A percentile compares a stretch with the other conserved stretches of the same genome.
phyloP scores from a whole-genome alignment of 2,113 vertebrate genomes.

The Megaceryle torquata region DNA sequence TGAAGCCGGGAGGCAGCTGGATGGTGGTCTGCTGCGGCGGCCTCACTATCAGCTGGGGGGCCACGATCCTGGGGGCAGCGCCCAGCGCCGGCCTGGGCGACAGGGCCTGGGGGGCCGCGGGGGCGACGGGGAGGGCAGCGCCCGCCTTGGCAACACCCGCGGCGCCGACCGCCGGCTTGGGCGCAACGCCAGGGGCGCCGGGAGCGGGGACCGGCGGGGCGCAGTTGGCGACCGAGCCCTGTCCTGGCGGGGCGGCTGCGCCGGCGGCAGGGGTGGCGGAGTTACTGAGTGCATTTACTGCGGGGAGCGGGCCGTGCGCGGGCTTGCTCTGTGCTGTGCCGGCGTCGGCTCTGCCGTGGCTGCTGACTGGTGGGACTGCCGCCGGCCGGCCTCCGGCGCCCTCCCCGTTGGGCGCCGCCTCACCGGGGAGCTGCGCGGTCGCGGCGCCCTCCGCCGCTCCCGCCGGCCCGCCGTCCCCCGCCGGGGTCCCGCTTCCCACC shows the following conservation, averaged over 20 bases:
- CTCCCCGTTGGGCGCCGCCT: constrained; percentile 78
- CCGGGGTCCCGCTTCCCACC: constrained; percentile 10
- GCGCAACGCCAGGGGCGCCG: constrained; percentile 21
- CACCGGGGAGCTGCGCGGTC: constrained; percentile 72
- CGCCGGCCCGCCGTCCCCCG: constrained; percentile 50
- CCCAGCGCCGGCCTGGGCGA: constrained; percentile 72
- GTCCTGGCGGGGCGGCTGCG: constrained; percentile 36
- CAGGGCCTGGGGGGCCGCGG: constrained; percentile 65
- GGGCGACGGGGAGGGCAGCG: constrained; percentile 44
- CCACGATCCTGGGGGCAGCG: constrained; percentile 77
- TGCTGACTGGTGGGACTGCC: constrained; percentile 41
- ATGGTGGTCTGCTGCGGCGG: constrained; percentile 86
- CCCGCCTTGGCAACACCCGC: constrained; percentile 65
- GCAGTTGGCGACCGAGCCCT: constrained; percentile 34
- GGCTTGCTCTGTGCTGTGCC: neutral
- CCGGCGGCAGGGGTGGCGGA: constrained; percentile 5
- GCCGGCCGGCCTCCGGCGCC: constrained; percentile 63
- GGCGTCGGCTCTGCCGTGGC: constrained; percentile 47
- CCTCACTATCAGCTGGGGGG: constrained; percentile 85
- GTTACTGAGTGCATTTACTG: constrained; percentile 17
- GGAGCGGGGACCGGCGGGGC: neutral
- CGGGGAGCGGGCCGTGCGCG: constrained; percentile 5
- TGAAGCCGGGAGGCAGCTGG: constrained; percentile 87
- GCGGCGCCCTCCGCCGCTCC: constrained; percentile 69
- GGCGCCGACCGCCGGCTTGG: constrained; percentile 58